Conservation (phyloP, 1,140 invertebrate species). For the Camponotus pennsylvanicus region DNA sequence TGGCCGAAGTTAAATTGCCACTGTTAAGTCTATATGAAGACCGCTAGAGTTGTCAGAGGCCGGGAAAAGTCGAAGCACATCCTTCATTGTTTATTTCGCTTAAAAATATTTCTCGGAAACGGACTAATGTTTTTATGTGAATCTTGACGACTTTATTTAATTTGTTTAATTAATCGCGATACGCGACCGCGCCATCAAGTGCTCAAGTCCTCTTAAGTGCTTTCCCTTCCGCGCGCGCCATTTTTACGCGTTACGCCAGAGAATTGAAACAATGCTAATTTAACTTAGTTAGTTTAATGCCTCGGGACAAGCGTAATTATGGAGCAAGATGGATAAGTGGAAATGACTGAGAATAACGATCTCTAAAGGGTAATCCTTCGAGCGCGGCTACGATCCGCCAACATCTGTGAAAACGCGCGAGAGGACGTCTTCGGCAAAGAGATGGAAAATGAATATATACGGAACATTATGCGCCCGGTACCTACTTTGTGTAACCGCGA, state of each 20-base stretch:
- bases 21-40: conserved; percentile 17
- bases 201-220: background rate
- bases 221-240: background rate
- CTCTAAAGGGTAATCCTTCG: background rate
- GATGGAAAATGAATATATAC: conserved; percentile 30
- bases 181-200: background rate
- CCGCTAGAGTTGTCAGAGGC: background rate
- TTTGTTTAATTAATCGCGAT: background rate
- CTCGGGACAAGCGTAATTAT: conserved; percentile 15
- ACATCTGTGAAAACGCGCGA: conserved; percentile 33
- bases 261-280: background rate
- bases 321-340: background rate
- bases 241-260: background rate
- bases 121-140: background rate
- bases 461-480: background rate
- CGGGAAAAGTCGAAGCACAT: background rate
- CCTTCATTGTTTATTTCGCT: conserved; percentile 5
- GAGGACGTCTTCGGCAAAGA: background rate
- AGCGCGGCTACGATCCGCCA: background rate
- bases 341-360: background rate
- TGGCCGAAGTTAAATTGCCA: conserved; percentile 30
- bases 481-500: conserved; percentile 47
- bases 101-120: background rate
- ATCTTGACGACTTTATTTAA: background rate
- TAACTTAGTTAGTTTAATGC: background rate